Evolutionary conservation across 1,140 invertebrate genomes (phyloP).

Genomic region (Myzus persicae): DNA sequence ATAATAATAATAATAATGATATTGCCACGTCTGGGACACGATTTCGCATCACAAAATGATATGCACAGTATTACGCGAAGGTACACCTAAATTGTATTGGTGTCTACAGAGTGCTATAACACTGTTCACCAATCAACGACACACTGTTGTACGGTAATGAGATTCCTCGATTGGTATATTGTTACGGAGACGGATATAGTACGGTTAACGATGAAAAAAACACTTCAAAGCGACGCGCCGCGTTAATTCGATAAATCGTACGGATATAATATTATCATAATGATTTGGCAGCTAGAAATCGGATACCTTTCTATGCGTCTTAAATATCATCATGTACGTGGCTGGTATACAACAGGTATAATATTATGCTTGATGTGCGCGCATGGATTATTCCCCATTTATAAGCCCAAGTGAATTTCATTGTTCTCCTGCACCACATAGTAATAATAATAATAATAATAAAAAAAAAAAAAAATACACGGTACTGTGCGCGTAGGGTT

Average conservation of each 20-base stretch:
- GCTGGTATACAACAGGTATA: not conserved
- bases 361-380: not conserved
- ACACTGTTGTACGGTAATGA: not conserved
- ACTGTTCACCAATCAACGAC: not conserved
- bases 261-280: not conserved
- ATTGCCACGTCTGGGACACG: no score
- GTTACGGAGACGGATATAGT: not conserved
- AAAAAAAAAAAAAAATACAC: no score
- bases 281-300: not conserved
- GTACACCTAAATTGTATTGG: not conserved
- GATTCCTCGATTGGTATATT: not conserved
- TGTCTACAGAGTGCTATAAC: not conserved
- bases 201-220: not conserved
- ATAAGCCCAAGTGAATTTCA: not conserved
- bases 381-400: not conserved
- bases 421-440: not conserved
- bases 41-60: not conserved
- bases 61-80: not conserved
- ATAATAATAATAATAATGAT: no score
- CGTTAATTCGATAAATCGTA: not conserved
- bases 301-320: not conserved
- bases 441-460: not conserved
- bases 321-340: not conserved
- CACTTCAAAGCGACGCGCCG: not conserved
- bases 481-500: not conserved